Conservation (phyloP, 2,888 invertebrate genomes). For the Zeuzera pyrina region DNA sequence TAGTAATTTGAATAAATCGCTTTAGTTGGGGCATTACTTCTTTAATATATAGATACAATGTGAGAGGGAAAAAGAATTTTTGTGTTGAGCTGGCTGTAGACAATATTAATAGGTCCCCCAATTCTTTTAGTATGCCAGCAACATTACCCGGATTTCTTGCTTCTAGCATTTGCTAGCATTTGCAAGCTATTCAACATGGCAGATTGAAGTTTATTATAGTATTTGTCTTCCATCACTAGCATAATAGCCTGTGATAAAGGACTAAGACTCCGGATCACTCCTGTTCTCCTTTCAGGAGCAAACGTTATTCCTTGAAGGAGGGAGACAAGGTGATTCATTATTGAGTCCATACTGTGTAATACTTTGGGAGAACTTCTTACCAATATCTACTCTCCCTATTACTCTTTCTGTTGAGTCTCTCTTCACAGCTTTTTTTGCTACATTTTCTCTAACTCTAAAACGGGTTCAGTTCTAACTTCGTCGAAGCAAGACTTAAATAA, state of each 20-base stretch:
- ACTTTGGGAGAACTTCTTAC: too few relatives aligned
- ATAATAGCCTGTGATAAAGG: constrained; percentile 15
- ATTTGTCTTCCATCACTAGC: constrained; percentile 16
- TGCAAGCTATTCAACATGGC: constrained; percentile 16
- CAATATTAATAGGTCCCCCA: constrained; percentile 18
- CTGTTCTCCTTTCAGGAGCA: constrained; percentile 17
- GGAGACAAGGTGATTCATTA: constrained; percentile 12
- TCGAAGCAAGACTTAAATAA: too few relatives aligned
- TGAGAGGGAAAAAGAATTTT: constrained; percentile 15
- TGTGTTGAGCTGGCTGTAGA: constrained; percentile 19
- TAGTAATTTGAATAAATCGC: too few relatives aligned
- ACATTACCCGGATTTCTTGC: constrained; percentile 15
- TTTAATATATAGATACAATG: too few relatives aligned
- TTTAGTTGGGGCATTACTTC: too few relatives aligned
- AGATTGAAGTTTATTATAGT: constrained; percentile 9
- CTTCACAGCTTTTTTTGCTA: too few relatives aligned
- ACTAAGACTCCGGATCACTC: constrained; percentile 12
- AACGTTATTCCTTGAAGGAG: constrained; percentile 12
- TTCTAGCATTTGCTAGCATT: constrained; percentile 21
- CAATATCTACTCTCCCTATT: too few relatives aligned
- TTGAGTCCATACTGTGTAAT: constrained; percentile 13
- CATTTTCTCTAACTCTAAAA: too few relatives aligned
- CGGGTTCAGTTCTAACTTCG: too few relatives aligned
- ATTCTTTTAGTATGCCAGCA: constrained; percentile 18
- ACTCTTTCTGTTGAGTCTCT: too few relatives aligned